Evolutionary conservation across 2,888 invertebrate species (phyloP).

Genomic region (Meandrusa payeni): DNA sequence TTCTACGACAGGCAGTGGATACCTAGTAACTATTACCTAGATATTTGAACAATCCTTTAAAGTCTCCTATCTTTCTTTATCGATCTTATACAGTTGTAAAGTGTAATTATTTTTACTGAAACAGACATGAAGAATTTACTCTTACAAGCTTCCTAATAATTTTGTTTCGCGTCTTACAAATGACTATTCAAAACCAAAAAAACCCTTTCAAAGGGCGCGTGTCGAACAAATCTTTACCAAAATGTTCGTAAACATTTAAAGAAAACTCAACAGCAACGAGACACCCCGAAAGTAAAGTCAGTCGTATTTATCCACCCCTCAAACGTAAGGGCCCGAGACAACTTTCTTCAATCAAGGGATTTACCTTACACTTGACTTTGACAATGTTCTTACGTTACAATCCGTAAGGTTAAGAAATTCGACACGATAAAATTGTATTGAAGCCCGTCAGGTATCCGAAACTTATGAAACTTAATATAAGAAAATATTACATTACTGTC

Average conservation of each 20-base stretch:
- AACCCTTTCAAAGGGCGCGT: conserved; percentile 23
- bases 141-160: background rate
- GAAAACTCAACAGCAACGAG: conserved; percentile 49
- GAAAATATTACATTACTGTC: conserved; percentile 21
- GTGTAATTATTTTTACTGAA: too few species aligned
- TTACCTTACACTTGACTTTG: conserved; percentile 68
- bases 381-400: conserved; percentile 73
- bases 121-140: too few species aligned
- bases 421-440: conserved; percentile 55
- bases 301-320: conserved; percentile 55
- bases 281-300: conserved; percentile 43
- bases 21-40: too few species aligned
- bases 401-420: conserved; percentile 60
- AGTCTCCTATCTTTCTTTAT: too few species aligned
- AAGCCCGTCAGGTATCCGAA: conserved; percentile 40
- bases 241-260: conserved; percentile 44
- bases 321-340: conserved; percentile 45
- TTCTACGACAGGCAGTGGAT: too few species aligned
- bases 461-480: conserved; percentile 22
- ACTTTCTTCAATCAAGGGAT: conserved; percentile 74
- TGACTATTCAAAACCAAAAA: conserved; percentile 15
- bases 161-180: conserved; percentile 7
- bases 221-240: conserved; percentile 30
- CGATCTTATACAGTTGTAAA: too few species aligned
- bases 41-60: too few species aligned